Percentiles rank a stretch among this genome's conserved stretches.
Evolutionary conservation across 1,140 invertebrate genomes (phyloP).

Genomic region (Cheumatopsyche charites): DNA sequence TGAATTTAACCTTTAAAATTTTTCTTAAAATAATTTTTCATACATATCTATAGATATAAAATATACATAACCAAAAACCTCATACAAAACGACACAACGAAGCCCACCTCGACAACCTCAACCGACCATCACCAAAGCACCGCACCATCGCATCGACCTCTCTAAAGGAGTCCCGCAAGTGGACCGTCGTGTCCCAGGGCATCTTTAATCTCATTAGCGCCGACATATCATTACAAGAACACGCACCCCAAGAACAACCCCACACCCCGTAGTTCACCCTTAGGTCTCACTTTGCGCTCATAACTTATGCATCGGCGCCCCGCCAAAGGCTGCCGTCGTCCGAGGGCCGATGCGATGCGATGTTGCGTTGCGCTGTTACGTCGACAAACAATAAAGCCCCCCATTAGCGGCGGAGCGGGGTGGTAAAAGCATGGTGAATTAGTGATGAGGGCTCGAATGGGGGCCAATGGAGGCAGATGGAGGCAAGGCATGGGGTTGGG

Average conservation of each 20-base stretch:
- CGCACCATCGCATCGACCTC: too few relatives aligned
- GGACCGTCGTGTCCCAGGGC: background rate
- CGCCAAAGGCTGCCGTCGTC: constrained; percentile 23
- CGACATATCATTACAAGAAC: background rate
- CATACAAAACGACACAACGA: too few relatives aligned
- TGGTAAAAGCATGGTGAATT: constrained; percentile 41
- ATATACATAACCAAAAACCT: too few relatives aligned
- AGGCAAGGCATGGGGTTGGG: too few relatives aligned
- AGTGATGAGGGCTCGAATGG: constrained; percentile 34
- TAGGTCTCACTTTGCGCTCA: constrained; percentile 34
- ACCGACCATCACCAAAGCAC: too few relatives aligned
- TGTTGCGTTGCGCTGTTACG: constrained; percentile 28
- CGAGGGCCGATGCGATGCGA: constrained; percentile 1
- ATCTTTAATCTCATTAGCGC: constrained; percentile 29
- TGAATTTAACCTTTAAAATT: too few relatives aligned
- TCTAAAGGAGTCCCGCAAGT: background rate
- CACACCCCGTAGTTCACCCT: too few relatives aligned
- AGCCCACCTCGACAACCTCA: too few relatives aligned
- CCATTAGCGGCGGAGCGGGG: constrained; percentile 34
- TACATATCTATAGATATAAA: too few relatives aligned
- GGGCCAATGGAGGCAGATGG: too few relatives aligned
- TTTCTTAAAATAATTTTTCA: too few relatives aligned
- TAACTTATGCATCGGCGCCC: constrained; percentile 35
- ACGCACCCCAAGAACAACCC: background rate
- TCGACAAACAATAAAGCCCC: constrained; percentile 42